Evolutionary conservation across 2,888 invertebrate species (phyloP).

Genomic region (Tyria jacobaeae): DNA sequence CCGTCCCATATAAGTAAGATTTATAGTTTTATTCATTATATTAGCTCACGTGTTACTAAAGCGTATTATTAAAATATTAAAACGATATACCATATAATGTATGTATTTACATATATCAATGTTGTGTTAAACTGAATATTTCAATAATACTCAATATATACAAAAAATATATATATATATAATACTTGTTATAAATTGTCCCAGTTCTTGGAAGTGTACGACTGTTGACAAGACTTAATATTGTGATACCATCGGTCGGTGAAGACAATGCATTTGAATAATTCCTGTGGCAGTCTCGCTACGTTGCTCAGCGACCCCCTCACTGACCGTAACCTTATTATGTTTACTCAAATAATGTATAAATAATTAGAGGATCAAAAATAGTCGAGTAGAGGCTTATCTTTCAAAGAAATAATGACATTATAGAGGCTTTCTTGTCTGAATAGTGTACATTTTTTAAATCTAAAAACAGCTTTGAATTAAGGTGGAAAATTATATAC

Average conservation of each 20-base stretch:
- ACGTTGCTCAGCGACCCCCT: conserved; percentile 2
- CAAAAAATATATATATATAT: no score
- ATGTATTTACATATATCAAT: conserved; percentile 29
- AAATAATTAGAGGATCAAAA: no score
- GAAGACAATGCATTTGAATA: conserved; percentile 9
- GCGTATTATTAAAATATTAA: conserved; percentile 25
- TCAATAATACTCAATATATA: no score
- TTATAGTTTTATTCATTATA: conserved; percentile 2
- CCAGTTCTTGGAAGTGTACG: no score
- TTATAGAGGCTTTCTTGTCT: no score
- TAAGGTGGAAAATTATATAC: no score
- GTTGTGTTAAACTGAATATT: no score
- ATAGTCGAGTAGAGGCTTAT: no score
- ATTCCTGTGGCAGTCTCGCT: conserved; percentile 7
- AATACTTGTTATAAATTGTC: no score
- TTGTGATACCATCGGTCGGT: conserved; percentile 7
- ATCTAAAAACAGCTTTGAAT: no score
- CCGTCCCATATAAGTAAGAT: neutral
- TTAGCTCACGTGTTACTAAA: conserved; percentile 19
- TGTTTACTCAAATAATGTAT: conserved; percentile 12
- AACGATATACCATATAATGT: conserved; percentile 26
- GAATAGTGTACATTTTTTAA: no score
- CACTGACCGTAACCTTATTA: conserved; percentile 9
- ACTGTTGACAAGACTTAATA: conserved; percentile 5
- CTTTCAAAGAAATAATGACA: no score